Conservation (phyloP, 2,113 vertebrate genomes). For the Scolopax mira region DNA sequence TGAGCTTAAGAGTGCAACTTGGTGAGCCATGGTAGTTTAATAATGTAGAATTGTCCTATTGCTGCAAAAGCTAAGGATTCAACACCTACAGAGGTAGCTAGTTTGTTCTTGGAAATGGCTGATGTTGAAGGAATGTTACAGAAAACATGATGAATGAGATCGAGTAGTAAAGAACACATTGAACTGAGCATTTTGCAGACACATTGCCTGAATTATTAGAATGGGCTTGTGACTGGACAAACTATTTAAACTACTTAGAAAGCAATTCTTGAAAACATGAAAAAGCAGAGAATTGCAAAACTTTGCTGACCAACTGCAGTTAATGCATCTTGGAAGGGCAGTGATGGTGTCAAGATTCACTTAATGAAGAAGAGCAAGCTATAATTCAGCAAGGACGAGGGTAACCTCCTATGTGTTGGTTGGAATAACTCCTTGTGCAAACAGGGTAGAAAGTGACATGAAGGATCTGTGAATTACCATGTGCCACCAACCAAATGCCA, state of each 20-base stretch:
- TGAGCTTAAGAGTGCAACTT: not conserved
- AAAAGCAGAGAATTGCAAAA: not conserved
- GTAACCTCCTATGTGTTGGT: not conserved
- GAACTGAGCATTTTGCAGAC: not conserved
- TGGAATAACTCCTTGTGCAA: constrained; percentile 3
- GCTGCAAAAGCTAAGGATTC: not conserved
- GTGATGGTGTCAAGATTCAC: not conserved
- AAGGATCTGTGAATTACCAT: not conserved
- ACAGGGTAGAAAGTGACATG: not conserved
- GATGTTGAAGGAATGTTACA: not conserved
- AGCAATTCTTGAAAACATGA: not conserved
- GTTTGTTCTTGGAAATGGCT: not conserved
- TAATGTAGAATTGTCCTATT: not conserved
- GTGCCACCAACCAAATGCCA: constrained; percentile 30
- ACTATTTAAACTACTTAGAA: not conserved
- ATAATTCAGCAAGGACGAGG: not conserved
- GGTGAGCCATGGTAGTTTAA: not conserved
- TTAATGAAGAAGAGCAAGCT: not conserved
- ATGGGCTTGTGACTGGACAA: not conserved
- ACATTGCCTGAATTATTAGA: not conserved
- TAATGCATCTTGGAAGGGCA: not conserved
- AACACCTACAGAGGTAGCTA: not conserved
- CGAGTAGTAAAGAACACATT: not conserved
- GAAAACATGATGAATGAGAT: not conserved
- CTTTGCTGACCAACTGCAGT: not conserved